phyloP scores from a whole-genome alignment of 2,113 vertebrate species.

The Acrocephalus arundinaceus region DNA sequence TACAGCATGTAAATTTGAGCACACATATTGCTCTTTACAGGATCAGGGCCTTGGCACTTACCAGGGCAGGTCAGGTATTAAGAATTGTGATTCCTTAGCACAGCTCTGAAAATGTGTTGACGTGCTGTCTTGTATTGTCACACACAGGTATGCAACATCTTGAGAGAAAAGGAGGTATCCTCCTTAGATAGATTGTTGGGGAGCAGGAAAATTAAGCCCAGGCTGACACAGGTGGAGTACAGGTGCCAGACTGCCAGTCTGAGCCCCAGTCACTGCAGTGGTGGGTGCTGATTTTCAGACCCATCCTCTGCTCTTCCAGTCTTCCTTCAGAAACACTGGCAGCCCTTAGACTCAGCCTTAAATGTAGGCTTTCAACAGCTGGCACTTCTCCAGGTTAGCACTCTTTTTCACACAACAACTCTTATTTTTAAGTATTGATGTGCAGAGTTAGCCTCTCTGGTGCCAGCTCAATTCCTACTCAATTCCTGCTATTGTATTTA shows the following conservation, averaged over 20 bases:
- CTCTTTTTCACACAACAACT: slow-evolving; percentile 67
- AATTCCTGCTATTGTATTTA: slow-evolving; percentile 62
- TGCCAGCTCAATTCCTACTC: slow-evolving; percentile 69
- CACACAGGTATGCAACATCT: not conserved
- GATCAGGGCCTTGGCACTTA: not conserved
- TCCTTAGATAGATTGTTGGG: not conserved
- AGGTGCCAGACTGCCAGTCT: not conserved
- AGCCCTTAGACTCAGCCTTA: slow-evolving; percentile 4
- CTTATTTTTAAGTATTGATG: slow-evolving; percentile 74
- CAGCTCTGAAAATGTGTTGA: not conserved
- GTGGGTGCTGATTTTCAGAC: not conserved
- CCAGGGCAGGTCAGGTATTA: slow-evolving; percentile 13
- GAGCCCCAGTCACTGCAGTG: not conserved
- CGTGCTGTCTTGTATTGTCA: not conserved
- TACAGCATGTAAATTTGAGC: slow-evolving; percentile 62
- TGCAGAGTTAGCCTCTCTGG: slow-evolving; percentile 68
- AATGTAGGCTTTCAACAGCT: slow-evolving; percentile 59
- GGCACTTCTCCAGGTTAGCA: slow-evolving; percentile 70
- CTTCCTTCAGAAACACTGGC: not conserved
- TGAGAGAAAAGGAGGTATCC: not conserved
- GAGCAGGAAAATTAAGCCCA: not conserved
- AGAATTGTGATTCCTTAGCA: slow-evolving; percentile 15
- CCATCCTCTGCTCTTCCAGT: not conserved
- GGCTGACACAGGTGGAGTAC: not conserved
- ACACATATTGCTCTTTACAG: not conserved